phyloP scores from a whole-genome alignment of 2,888 invertebrate species.

The Oxytorus armatus region DNA sequence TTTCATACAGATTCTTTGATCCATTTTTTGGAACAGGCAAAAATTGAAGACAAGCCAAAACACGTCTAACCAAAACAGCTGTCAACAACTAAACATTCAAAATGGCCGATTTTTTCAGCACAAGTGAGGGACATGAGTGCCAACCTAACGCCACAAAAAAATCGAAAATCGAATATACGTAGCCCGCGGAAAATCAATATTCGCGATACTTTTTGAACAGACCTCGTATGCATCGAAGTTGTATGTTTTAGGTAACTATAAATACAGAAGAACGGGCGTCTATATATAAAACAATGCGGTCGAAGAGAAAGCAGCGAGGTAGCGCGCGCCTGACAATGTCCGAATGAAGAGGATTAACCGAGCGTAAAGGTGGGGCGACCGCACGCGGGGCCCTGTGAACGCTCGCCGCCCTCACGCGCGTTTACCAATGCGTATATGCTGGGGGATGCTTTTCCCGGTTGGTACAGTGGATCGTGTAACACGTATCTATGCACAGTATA shows the following conservation, averaged over 20 bases:
- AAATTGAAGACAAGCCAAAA: no score
- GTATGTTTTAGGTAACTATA: background rate
- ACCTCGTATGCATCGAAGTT: background rate
- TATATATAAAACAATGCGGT: background rate
- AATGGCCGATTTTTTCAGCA: no score
- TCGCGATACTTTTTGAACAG: background rate
- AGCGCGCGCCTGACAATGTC: conserved; percentile 56
- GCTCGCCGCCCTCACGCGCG: conserved; percentile 40
- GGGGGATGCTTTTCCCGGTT: conserved; percentile 6
- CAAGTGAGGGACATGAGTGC: no score
- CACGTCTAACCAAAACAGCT: no score
- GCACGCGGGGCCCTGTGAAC: conserved; percentile 36
- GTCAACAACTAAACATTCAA: no score
- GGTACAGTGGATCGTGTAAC: conserved; percentile 13
- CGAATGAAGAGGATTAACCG: conserved; percentile 54
- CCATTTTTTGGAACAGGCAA: no score
- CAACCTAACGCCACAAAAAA: no score
- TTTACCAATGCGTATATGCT: conserved; percentile 12
- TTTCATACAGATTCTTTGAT: no score
- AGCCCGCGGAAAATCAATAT: background rate
- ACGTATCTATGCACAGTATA: background rate
- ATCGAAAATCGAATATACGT: background rate
- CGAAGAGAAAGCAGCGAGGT: conserved; percentile 8
- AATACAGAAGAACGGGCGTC: background rate
- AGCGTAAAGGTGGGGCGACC: conserved; percentile 55